phyloP scores from a whole-genome alignment of 2,888 invertebrate genomes.

The Neoitamus cyanurus region DNA sequence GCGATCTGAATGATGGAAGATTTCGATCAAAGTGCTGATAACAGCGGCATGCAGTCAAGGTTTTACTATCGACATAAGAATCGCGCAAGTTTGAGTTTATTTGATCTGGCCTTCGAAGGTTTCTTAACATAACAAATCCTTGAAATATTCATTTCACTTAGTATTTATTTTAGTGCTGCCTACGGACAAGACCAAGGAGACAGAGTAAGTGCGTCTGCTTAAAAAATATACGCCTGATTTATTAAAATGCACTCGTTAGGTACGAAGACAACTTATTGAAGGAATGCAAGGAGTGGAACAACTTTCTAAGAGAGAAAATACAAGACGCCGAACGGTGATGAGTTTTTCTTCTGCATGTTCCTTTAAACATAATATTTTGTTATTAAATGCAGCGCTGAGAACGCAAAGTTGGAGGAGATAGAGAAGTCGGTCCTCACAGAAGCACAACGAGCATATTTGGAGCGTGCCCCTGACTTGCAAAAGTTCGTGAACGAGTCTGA shows the following conservation, averaged over 20 bases:
- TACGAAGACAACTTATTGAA: slow-evolving; percentile 54
- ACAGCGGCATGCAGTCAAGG: not conserved
- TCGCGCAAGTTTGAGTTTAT: not conserved
- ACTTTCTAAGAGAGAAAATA: slow-evolving; percentile 50
- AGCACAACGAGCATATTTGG: slow-evolving; percentile 58
- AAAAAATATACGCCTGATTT: not conserved
- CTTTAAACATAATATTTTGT: no score
- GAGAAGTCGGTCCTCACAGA: slow-evolving; percentile 52
- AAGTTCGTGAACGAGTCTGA: slow-evolving; percentile 57
- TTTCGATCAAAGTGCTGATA: not conserved
- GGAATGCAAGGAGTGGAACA: slow-evolving; percentile 57
- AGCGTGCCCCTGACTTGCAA: slow-evolving; percentile 56
- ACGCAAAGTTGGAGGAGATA: not conserved
- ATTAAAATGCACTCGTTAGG: slow-evolving; percentile 50
- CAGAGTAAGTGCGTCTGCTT: not conserved
- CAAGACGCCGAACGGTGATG: slow-evolving; percentile 47
- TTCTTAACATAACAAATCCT: no score
- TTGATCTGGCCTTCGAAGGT: slow-evolving; percentile 14
- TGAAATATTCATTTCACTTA: not conserved
- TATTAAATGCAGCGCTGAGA: no score
- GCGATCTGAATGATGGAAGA: not conserved
- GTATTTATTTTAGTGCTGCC: not conserved
- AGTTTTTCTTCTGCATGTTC: no score
- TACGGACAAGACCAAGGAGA: not conserved
- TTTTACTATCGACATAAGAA: not conserved